Evolutionary conservation across 92 coral and sea anemone species (phyloP), one percentile per base, ranked within the genome.

Genomic region (Siderastrea siderea): DNA sequence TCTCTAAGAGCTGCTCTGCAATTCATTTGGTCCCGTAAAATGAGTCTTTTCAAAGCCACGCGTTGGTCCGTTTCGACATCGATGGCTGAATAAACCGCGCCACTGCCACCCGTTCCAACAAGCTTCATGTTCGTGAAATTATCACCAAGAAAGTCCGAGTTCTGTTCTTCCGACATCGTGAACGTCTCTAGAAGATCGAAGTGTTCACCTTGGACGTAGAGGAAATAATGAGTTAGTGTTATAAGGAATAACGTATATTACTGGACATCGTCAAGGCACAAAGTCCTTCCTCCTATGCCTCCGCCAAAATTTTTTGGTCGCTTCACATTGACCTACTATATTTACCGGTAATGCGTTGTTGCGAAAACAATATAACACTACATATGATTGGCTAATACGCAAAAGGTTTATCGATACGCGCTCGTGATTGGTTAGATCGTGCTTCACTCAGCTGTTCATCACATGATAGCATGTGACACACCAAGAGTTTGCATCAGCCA

Each of bases 31-130:
- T 96, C 96, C 53, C 92, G 91, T 12, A 98, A 66, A 84, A 94
- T 83, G 12, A 95, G 87, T 86, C 99, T 86, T 70, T 98, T 98
- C 88, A 98, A 57, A 77, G 98, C 98, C 44, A 98, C 98, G 67
- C 92, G 94, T 88, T 78, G 91, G 92, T 94, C 98, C 58, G 92
- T 90, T 77, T 93, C 91, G 6, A 75, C 88, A 77, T 98, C 99
- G 70, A 98, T 90, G 26, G 96, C 98, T 10, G 98, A 95, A 75
- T 92, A 95, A 1, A 98, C 98, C 57, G 98, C 93, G 5, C 99
- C 99, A 78, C 94, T 91, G 10, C 99, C 99, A 77, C 99, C 99
- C 12, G 97, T 95, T 19, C 98, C 99, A 45, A 96, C 87, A 62
- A 94, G 91, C 77, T 98, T 98, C 68, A 93, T 69, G 74, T 95